Conservation (phyloP, 2,113 vertebrate genomes). For the Arenaria interpres region DNA sequence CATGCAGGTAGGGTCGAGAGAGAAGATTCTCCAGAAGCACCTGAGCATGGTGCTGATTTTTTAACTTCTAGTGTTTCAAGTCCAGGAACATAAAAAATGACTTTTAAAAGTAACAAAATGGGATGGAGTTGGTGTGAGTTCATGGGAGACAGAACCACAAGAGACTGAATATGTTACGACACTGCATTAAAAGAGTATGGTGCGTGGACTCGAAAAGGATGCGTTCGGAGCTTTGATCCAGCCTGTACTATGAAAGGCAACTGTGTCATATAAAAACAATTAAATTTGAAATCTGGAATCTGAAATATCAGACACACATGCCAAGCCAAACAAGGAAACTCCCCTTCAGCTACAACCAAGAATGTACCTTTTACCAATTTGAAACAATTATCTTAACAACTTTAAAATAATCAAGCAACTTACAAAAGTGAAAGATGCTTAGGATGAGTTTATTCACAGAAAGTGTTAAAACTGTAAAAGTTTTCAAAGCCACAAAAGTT, state of each 20-base stretch:
- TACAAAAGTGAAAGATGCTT: neutral
- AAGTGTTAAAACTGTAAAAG: neutral
- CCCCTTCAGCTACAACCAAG: neutral
- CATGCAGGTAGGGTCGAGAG: neutral
- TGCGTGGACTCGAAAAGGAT: neutral
- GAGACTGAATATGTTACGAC: neutral
- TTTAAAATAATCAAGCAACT: neutral
- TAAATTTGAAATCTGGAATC: neutral
- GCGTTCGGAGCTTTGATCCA: neutral
- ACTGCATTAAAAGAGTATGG: neutral
- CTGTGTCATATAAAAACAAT: neutral
- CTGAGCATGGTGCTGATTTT: neutral
- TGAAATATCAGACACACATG: neutral
- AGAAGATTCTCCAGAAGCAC: neutral
- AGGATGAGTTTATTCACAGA: neutral
- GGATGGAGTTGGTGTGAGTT: neutral
- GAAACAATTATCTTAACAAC: neutral
- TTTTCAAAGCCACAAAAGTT: neutral
- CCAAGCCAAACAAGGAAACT: neutral
- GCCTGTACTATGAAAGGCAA: neutral
- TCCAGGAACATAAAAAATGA: neutral
- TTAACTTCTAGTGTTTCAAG: neutral
- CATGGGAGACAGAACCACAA: accelerated
- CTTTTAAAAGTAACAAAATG: neutral
- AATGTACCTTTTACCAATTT: neutral